These are phyloP conservation scores for Rhodophaea formosa DNA, from an alignment of 2,888 invertebrate species.

Conservation along the genomic window DNA sequence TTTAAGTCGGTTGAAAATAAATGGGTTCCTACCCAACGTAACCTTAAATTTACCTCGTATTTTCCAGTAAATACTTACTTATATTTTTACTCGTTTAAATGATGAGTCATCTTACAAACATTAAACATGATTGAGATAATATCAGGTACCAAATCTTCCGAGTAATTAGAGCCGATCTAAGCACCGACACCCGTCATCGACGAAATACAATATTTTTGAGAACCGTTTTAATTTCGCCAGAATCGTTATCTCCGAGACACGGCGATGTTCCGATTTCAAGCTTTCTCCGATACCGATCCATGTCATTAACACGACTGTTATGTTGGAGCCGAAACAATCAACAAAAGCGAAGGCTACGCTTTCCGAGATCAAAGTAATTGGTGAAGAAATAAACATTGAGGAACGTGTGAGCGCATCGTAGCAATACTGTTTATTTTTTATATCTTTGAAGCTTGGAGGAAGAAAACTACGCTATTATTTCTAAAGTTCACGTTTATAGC, in stretches of 20 bases:
- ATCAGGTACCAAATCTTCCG: not conserved
- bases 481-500: too few relatives aligned
- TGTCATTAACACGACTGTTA: slow-evolving; percentile 19
- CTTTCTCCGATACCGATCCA: slow-evolving; percentile 23
- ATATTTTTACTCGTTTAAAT: too few relatives aligned
- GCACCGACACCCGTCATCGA: not conserved
- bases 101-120: too few relatives aligned
- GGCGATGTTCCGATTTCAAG: slow-evolving; percentile 21
- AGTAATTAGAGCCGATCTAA: not conserved
- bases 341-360: slow-evolving; percentile 4
- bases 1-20: too few relatives aligned
- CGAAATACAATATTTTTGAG: slow-evolving; percentile 12
- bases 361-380: not conserved
- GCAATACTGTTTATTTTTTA: not conserved
- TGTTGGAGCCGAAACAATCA: slow-evolving; percentile 4
- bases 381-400: not conserved
- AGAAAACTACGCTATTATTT: too few relatives aligned
- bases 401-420: not conserved
- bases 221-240: slow-evolving; percentile 17
- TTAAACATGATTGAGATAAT: too few relatives aligned
- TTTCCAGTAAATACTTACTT: too few relatives aligned
- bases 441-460: too few relatives aligned
- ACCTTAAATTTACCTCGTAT: too few relatives aligned
- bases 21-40: too few relatives aligned
- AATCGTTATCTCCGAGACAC: slow-evolving; percentile 14